These are phyloP conservation scores for Campoletis sonorensis DNA, from an alignment of 1,140 invertebrate species.

Conservation along the genomic window DNA sequence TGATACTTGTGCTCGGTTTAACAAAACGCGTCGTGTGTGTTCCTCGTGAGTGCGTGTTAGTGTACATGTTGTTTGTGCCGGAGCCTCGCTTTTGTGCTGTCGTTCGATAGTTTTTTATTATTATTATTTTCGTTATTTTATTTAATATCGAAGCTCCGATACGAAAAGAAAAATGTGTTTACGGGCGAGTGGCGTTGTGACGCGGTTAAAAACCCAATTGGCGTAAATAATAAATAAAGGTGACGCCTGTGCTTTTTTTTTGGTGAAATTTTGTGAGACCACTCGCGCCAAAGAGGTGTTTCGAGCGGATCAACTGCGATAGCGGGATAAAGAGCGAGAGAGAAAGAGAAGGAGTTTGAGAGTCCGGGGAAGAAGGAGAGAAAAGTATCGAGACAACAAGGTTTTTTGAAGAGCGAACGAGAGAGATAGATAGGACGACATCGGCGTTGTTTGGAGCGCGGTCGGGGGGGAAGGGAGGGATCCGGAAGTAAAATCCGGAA, in stretches of 20 bases:
- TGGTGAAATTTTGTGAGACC: not conserved
- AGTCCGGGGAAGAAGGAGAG: not conserved
- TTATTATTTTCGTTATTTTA: not conserved
- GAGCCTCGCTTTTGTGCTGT: not conserved
- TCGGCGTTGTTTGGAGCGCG: not conserved
- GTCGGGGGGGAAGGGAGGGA: not conserved
- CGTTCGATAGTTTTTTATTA: too few species aligned
- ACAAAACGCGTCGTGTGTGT: not conserved
- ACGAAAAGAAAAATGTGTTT: not conserved
- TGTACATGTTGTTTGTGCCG: not conserved
- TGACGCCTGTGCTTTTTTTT: not conserved
- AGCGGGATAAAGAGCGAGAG: not conserved
- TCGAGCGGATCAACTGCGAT: not conserved
- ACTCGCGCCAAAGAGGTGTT: not conserved
- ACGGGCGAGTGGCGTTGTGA: not conserved
- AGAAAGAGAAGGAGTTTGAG: not conserved
- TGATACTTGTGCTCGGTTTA: too few species aligned
- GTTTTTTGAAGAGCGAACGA: not conserved
- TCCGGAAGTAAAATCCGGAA: constrained; percentile 27
- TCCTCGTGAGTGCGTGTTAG: not conserved
- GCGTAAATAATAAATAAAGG: constrained; percentile 1
- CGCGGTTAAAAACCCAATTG: not conserved
- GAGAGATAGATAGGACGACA: not conserved
- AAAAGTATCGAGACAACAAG: not conserved
- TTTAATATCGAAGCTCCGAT: not conserved